Conservation (phyloP, 2,113 vertebrate species). For the Procavia capensis region DNA sequence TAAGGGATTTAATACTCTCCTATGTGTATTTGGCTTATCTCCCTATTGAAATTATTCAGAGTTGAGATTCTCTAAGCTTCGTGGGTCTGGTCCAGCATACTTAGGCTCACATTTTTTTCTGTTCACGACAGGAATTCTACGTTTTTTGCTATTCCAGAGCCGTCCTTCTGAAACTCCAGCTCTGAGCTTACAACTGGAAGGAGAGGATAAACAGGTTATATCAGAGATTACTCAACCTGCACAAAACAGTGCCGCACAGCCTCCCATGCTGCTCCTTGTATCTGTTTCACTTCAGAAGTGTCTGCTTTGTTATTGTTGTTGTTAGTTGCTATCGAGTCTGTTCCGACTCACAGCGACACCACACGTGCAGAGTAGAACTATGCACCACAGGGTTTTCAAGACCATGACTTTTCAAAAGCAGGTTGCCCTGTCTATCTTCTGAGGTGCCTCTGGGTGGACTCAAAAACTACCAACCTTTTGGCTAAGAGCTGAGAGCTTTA, state of each 20-base stretch:
- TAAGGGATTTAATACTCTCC: background rate
- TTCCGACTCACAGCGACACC: background rate
- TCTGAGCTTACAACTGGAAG: background rate
- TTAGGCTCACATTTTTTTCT: background rate
- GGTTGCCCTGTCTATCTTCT: background rate
- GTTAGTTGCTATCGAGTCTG: background rate
- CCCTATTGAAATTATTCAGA: background rate
- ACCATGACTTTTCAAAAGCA: background rate
- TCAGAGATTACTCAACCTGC: background rate
- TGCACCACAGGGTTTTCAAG: background rate
- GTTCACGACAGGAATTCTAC: background rate
- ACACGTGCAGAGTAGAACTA: background rate
- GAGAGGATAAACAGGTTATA: background rate
- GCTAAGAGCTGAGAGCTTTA: background rate
- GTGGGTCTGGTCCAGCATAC: background rate
- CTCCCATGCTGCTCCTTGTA: rapidly evolving
- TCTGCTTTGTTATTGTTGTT: background rate
- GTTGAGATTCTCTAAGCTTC: background rate
- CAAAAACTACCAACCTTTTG: background rate
- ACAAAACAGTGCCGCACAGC: background rate
- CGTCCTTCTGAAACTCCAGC: background rate
- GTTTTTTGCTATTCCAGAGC: background rate
- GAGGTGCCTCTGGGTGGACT: background rate
- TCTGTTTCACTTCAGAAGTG: background rate
- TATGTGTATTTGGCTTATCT: background rate